Conservation (phyloP, 2,113 vertebrate species). For the Pan paniscus region DNA sequence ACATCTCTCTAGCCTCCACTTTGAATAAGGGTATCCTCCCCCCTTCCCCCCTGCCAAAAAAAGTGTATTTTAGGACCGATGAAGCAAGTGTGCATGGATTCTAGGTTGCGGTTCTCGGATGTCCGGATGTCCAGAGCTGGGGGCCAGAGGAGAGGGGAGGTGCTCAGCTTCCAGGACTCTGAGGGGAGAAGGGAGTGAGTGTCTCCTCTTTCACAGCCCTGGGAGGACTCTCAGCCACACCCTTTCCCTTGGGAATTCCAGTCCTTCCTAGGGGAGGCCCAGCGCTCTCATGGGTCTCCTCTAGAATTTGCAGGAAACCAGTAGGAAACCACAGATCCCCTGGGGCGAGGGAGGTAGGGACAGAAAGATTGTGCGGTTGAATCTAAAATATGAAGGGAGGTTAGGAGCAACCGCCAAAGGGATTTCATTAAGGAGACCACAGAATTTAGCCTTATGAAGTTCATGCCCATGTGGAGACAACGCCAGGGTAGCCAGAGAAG, state of each 20-base stretch:
- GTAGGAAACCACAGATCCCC: conserved; percentile 65
- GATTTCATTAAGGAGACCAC: conserved; percentile 69
- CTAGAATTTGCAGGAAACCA: conserved; percentile 41
- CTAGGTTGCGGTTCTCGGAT: background rate
- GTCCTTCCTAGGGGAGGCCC: background rate
- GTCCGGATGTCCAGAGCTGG: background rate
- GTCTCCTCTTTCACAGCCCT: background rate
- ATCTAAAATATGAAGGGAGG: conserved; percentile 37
- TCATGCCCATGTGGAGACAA: background rate
- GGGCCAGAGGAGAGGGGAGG: fast-evolving
- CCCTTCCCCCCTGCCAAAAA: background rate
- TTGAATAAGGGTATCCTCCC: background rate
- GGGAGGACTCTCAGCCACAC: background rate
- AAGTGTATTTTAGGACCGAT: background rate
- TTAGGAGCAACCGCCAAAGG: background rate
- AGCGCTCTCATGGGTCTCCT: conserved; percentile 38
- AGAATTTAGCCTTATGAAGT: background rate
- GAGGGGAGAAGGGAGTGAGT: fast-evolving
- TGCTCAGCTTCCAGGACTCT: background rate
- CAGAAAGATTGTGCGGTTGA: conserved; percentile 56
- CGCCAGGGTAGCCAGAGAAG: background rate
- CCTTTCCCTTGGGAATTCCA: background rate
- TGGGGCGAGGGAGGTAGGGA: background rate
- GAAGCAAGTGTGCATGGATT: background rate
- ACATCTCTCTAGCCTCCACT: background rate